These are phyloP conservation scores for Matsumyia berberina DNA, from an alignment of 2,888 invertebrate species.

Conservation along the genomic window DNA sequence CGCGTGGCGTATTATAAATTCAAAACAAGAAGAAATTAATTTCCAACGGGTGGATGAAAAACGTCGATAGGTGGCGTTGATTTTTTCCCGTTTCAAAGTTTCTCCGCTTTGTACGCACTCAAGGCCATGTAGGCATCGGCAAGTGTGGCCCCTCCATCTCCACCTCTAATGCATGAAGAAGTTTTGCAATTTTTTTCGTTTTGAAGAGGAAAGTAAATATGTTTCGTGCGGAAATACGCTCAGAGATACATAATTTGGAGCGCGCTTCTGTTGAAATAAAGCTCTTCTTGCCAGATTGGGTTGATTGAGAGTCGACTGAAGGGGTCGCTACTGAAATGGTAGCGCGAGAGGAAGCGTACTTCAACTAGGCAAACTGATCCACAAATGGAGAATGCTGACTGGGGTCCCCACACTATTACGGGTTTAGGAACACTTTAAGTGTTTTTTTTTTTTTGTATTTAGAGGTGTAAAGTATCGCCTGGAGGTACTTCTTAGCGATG, in stretches of 20 bases:
- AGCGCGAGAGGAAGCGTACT: constrained; percentile 1
- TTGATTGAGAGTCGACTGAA: constrained; percentile 32
- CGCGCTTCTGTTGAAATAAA: constrained; percentile 46
- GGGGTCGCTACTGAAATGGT: constrained; percentile 26
- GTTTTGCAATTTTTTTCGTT: constrained; percentile 55
- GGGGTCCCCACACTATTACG: not conserved
- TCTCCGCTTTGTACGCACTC: constrained; percentile 34
- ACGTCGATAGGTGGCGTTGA: constrained; percentile 49
- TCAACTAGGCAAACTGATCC: not conserved
- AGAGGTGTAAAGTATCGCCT: constrained; percentile 40
- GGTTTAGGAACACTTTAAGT: constrained; percentile 34
- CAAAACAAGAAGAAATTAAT: constrained; percentile 45
- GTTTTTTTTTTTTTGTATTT: constrained; percentile 10
- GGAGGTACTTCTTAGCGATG: constrained; percentile 18
- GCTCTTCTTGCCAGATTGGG: constrained; percentile 14
- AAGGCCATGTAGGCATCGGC: constrained; percentile 27
- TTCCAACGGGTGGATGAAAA: constrained; percentile 40
- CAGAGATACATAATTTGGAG: constrained; percentile 48
- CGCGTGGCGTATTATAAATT: constrained; percentile 53
- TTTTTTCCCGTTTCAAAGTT: constrained; percentile 33
- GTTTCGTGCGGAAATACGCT: constrained; percentile 35
- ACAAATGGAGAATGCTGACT: constrained; percentile 8
- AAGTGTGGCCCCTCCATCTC: constrained; percentile 37
- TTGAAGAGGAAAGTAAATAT: constrained; percentile 64
- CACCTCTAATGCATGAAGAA: constrained; percentile 52